Conservation (phyloP, 2,797 vertebrate species). For the Pangasius sanitwongsei region DNA sequence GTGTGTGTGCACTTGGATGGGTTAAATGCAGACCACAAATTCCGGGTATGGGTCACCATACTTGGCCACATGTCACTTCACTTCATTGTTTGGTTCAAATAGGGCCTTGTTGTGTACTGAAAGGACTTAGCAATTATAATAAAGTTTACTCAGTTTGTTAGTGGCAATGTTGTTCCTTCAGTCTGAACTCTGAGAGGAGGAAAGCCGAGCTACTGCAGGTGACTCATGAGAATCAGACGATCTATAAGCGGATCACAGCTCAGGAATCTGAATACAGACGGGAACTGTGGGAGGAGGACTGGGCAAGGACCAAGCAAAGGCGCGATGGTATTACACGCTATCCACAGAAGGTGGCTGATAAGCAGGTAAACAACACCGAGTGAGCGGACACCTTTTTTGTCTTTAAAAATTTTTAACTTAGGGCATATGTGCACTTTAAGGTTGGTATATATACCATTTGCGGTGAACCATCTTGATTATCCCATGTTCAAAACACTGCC, state of each 20-base stretch:
- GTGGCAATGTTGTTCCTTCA: slow-evolving; percentile 46
- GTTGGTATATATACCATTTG: too few species aligned
- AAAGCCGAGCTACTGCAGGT: slow-evolving; percentile 65
- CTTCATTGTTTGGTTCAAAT: neutral
- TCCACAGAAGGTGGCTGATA: slow-evolving; percentile 56
- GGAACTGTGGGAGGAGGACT: slow-evolving; percentile 70
- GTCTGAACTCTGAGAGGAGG: slow-evolving; percentile 72
- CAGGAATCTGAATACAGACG: slow-evolving; percentile 72
- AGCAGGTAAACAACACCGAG: slow-evolving; percentile 55
- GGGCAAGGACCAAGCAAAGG: slow-evolving; percentile 65
- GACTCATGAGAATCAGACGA: slow-evolving; percentile 72
- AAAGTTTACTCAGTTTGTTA: neutral
- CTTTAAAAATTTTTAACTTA: neutral
- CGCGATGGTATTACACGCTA: slow-evolving; percentile 68
- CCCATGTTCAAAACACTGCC: neutral
- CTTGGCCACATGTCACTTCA: too few species aligned
- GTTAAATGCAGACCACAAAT: too few species aligned
- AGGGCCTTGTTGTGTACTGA: neutral
- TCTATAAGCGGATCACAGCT: slow-evolving; percentile 70
- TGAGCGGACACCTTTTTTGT: neutral
- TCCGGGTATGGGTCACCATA: too few species aligned
- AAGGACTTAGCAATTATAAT: too few species aligned
- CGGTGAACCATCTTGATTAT: too few species aligned
- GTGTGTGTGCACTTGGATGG: too few species aligned
- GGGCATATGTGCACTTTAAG: too few species aligned